Evolutionary conservation across 2,113 vertebrate species (phyloP).

Genomic region (Synodontis membranacea): DNA sequence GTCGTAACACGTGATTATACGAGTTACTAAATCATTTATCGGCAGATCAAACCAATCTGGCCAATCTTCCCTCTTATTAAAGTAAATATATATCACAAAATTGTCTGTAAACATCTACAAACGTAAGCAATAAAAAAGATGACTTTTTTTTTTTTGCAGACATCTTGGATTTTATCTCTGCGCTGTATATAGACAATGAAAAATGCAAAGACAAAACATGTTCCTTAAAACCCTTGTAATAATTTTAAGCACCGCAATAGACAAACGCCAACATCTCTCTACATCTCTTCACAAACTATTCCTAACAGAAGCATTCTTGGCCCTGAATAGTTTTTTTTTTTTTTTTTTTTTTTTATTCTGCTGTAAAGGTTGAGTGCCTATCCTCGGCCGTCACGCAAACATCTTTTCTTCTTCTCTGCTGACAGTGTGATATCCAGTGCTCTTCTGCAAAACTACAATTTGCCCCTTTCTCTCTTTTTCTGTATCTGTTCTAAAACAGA

Average conservation of each 20-base stretch:
- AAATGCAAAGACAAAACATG: background rate
- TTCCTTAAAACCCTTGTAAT: background rate
- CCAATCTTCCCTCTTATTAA: too few relatives aligned
- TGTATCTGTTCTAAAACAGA: conserved; percentile 7
- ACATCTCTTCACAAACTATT: background rate
- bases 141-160: background rate
- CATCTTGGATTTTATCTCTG: background rate
- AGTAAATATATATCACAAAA: too few relatives aligned
- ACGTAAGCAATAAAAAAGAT: background rate
- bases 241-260: background rate
- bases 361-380: conserved; percentile 66
- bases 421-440: conserved; percentile 9
- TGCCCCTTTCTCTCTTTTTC: background rate
- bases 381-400: conserved; percentile 54
- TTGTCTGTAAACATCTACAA: background rate
- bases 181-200: background rate
- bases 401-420: conserved; percentile 24
- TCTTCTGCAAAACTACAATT: conserved; percentile 16
- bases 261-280: background rate
- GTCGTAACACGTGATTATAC: too few relatives aligned
- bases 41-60: too few relatives aligned
- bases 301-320: conserved; percentile 50
- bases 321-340: conserved; percentile 65
- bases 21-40: too few relatives aligned
- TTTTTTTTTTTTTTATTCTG: conserved; percentile 44